These are phyloP conservation scores for Murina feae DNA, from an alignment of 2,113 vertebrate species.

Conservation along the genomic window DNA sequence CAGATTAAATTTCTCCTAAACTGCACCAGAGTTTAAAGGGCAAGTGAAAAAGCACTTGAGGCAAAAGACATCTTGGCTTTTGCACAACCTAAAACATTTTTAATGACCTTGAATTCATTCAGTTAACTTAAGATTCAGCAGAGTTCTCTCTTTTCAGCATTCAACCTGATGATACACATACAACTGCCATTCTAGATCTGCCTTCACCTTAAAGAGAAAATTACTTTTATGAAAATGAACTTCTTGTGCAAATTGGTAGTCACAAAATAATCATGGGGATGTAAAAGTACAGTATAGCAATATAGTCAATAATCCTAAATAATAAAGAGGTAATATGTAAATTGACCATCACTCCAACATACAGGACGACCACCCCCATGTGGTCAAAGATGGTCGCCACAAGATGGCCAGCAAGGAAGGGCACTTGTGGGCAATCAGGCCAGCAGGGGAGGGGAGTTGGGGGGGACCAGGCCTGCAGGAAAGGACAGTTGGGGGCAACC, in stretches of 20 bases:
- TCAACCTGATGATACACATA: background rate
- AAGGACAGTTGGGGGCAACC: no score
- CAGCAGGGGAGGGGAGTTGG: no score
- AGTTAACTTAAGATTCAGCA: slow-evolving; percentile 37
- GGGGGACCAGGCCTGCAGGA: no score
- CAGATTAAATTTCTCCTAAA: slow-evolving; percentile 65
- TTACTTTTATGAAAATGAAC: background rate
- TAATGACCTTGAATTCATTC: slow-evolving; percentile 56
- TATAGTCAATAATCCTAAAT: background rate
- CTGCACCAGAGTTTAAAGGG: slow-evolving; percentile 54
- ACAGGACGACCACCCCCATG: no score
- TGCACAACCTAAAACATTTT: slow-evolving; percentile 56
- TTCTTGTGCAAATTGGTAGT: background rate
- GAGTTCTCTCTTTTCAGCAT: slow-evolving; percentile 13
- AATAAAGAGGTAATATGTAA: no score
- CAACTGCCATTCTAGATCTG: background rate
- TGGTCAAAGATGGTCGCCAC: no score
- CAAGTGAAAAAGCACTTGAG: slow-evolving; percentile 54
- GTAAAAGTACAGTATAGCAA: background rate
- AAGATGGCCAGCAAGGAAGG: no score
- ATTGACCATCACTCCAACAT: no score
- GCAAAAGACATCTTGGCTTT: slow-evolving; percentile 59
- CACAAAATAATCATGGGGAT: background rate
- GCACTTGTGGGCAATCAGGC: no score
- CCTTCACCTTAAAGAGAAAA: background rate